A percentile compares a stretch with the other conserved stretches of the same genome.
These are phyloP conservation scores for Brachypalpus laphriformis DNA, from an alignment of 2,888 invertebrate genomes.

Conservation along the genomic window DNA sequence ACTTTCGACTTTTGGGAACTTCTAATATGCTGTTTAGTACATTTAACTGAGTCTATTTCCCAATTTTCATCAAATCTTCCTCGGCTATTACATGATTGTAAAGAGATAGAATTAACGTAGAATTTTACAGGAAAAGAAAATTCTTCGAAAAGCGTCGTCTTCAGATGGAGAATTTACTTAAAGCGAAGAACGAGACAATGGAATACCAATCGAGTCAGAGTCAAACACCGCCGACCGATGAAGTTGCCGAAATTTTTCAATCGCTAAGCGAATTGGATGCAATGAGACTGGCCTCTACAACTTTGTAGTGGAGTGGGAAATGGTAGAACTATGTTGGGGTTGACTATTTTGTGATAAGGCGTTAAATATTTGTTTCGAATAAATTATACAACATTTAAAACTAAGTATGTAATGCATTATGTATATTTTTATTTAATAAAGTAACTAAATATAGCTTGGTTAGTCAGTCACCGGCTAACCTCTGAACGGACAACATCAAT, in stretches of 20 bases:
- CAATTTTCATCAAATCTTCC: no score
- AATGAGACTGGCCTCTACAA: conserved; percentile 29
- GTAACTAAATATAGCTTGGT: no score
- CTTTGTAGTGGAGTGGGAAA: background rate
- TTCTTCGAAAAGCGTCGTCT: conserved; percentile 73
- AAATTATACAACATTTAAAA: background rate
- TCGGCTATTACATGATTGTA: background rate
- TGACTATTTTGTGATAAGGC: background rate
- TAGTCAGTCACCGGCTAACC: no score
- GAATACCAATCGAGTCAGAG: conserved; percentile 79
- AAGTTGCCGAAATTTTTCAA: conserved; percentile 52
- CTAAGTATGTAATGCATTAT: background rate
- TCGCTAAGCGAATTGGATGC: conserved; percentile 59
- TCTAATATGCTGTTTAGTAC: no score
- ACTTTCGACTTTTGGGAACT: no score
- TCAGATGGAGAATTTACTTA: conserved; percentile 75
- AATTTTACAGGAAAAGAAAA: conserved; percentile 77
- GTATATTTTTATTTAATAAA: background rate
- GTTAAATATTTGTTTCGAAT: background rate
- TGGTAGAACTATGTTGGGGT: background rate
- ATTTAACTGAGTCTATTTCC: no score
- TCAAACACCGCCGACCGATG: conserved; percentile 71
- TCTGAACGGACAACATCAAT: no score
- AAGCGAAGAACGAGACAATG: conserved; percentile 73
- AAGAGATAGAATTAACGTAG: background rate